phyloP scores from a whole-genome alignment of 2,888 invertebrate species.

The Idaea aversata region DNA sequence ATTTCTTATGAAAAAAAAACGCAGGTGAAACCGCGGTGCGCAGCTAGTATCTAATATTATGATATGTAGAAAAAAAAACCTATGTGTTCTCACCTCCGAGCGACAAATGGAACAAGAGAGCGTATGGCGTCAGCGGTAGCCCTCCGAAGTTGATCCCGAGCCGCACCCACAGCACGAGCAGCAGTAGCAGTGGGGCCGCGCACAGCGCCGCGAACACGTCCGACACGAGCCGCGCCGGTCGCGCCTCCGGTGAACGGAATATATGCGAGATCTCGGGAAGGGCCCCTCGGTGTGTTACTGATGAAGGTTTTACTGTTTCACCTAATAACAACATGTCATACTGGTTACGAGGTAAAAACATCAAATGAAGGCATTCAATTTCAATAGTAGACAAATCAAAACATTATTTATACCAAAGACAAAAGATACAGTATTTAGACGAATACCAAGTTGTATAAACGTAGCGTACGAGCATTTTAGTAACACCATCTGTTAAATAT shows the following conservation, averaged over 20 bases:
- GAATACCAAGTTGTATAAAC: no score
- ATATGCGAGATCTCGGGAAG: constrained; percentile 86
- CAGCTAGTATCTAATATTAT: no score
- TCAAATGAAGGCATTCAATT: no score
- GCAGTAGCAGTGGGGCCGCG: constrained; percentile 89
- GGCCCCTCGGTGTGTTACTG: constrained; percentile 56
- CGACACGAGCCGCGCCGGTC: constrained; percentile 93
- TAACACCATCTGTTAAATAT: no score
- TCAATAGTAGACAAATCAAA: no score
- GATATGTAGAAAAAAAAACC: no score
- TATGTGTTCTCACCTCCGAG: constrained; percentile 83
- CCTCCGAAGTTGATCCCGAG: constrained; percentile 93
- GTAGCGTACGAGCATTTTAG: no score
- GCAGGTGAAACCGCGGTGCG: no score
- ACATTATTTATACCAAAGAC: no score
- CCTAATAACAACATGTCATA: constrained; percentile 13
- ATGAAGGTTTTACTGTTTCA: constrained; percentile 10
- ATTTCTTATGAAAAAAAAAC: no score
- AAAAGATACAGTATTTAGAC: no score
- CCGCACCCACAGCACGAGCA: constrained; percentile 91
- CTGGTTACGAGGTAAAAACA: not conserved
- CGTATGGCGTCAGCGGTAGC: constrained; percentile 88
- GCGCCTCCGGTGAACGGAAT: constrained; percentile 95
- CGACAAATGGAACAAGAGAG: constrained; percentile 94
- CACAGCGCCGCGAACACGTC: constrained; percentile 93